Evolutionary conservation across 2,113 vertebrate species (phyloP), one percentile per base, ranked within the genome.

Genomic region (Pelecanoides urinatrix): DNA sequence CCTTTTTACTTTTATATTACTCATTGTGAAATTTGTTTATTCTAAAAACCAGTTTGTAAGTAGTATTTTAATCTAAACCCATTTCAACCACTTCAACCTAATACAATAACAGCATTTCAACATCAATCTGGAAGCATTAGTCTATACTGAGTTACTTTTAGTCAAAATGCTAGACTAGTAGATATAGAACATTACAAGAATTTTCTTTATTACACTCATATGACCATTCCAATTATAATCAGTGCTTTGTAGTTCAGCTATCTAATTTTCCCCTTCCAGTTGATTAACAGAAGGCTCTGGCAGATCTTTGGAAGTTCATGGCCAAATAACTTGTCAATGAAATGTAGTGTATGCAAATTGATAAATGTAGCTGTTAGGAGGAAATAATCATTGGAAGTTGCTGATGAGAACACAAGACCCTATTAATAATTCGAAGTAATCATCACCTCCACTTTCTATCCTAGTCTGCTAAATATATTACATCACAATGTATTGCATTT

Each of bases 311-410:
- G 58, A 72, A 92, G 80, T 88, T 93, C 50, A 66, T 62, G 34
- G 82, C 73, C 68, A 94, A 77, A 88, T 86, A 89, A 95, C 91
- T 94, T 93, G 61, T 95, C 93, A 92, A 52, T 93, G 44, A 74
- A 92, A 80, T 81, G 13, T 78, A 73, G 59, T 91, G 40, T n/a
- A 75, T 95, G 16, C 73, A 95, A 96, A 95, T 82, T 86, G 92
- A 74, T 95, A 91, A 77, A 90, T 95, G n/a, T 84, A 79, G 36
- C 65, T 71, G 52, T 87, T 93, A 72, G 59, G 52, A 80, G 72
- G 90, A 91, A 93, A 81, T 92, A 94, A 86, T 93, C 19, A 62
- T 88, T 82, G 18, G 44, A 84, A 79, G 71, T 84, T 95, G n/a
- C 53, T 96, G 26, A 65, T 91, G 61, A 88, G 59, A 88, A 86